A percentile compares a stretch with the other conserved stretches of the same genome.
Evolutionary conservation across 2,113 vertebrate species (phyloP).

Genomic region (Chaenogobius annularis): DNA sequence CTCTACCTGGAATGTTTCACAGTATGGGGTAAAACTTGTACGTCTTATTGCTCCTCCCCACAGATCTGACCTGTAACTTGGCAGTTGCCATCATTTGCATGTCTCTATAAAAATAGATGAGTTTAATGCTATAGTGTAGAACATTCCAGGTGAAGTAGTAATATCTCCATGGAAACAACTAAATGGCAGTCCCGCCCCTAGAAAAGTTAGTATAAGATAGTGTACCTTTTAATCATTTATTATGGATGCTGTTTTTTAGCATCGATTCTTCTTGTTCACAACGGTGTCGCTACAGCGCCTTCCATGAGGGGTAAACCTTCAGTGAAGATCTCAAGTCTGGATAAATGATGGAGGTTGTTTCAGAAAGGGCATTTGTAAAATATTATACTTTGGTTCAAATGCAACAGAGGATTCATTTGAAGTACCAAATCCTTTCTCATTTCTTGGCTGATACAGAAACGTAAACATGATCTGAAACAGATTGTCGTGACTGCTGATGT

Average conservation of each 20-base stretch:
- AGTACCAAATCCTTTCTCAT: background rate
- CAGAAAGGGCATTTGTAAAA: background rate
- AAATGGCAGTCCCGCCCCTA: too few relatives aligned
- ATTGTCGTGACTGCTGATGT: background rate
- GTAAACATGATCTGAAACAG: background rate
- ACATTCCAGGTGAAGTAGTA: too few relatives aligned
- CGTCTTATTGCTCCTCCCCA: too few relatives aligned
- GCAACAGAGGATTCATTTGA: too few relatives aligned
- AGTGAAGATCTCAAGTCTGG: background rate
- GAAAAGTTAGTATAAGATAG: too few relatives aligned
- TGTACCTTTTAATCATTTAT: background rate
- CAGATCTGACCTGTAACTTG: too few relatives aligned
- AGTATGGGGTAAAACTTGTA: background rate
- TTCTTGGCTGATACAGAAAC: background rate
- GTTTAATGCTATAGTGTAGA: too few relatives aligned
- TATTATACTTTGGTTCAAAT: too few relatives aligned
- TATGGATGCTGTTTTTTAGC: background rate
- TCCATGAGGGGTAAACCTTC: background rate
- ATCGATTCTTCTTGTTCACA: background rate
- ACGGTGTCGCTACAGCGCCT: background rate
- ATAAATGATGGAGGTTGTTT: background rate
- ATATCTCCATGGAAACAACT: too few relatives aligned
- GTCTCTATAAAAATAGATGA: too few relatives aligned
- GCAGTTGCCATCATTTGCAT: too few relatives aligned
- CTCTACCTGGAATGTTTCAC: background rate